Percentiles rank a stretch among this genome's conserved stretches.
Conservation (phyloP, 2,113 vertebrate species). For the Pipa parva region DNA sequence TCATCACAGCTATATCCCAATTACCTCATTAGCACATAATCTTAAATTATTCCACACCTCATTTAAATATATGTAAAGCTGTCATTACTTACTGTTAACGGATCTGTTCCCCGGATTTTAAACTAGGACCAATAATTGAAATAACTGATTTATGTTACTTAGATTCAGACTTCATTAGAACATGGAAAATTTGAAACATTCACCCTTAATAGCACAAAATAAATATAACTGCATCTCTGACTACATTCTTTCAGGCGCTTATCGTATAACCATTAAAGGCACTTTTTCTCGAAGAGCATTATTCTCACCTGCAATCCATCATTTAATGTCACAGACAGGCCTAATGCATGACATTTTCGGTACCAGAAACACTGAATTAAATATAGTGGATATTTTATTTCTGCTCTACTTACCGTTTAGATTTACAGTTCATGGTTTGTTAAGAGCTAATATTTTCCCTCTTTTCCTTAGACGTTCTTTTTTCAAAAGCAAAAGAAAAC, state of each 20-base stretch:
- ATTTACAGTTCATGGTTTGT: constrained; percentile 18
- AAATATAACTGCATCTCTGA: constrained; percentile 6
- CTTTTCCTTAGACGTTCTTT: not conserved
- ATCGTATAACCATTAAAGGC: constrained; percentile 17
- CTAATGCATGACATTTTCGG: constrained; percentile 36
- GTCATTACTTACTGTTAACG: not conserved
- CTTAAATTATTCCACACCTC: not conserved
- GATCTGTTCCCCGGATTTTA: not conserved
- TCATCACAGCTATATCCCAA: not conserved
- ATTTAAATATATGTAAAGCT: not conserved
- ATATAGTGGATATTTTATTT: constrained; percentile 29
- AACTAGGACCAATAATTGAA: not conserved
- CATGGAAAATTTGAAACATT: constrained; percentile 1
- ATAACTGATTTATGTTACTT: not conserved
- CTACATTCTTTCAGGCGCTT: constrained; percentile 20
- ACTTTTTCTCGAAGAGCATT: constrained; percentile 24
- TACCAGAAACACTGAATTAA: constrained; percentile 29
- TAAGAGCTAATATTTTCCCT: constrained; percentile 6
- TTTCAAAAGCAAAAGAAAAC: constrained; percentile 20
- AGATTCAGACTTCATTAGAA: constrained; percentile 23
- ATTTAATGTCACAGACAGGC: constrained; percentile 36
- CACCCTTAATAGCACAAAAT: not conserved
- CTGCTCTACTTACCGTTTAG: not conserved
- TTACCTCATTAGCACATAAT: not conserved
- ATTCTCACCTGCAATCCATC: constrained; percentile 25